Percentiles rank a stretch among this genome's conserved stretches.
phyloP scores from a whole-genome alignment of 2,797 vertebrate species.

The Loriculus beryllinus region DNA sequence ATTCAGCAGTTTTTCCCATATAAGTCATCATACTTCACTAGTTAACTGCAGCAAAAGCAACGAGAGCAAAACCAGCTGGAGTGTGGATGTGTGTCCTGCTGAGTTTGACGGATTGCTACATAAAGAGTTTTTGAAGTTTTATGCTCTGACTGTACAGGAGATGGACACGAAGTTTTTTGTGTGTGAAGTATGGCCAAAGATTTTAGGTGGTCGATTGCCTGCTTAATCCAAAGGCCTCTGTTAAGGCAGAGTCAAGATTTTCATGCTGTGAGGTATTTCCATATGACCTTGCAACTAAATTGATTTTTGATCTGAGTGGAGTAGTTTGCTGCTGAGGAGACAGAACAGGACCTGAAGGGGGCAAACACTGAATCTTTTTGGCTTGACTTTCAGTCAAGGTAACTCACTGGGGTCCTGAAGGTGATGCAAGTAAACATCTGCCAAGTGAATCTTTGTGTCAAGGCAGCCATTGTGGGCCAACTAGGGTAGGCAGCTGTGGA shows the following conservation, averaged over 20 bases:
- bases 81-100: not conserved
- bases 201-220: conserved; percentile 46
- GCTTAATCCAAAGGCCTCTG: not conserved
- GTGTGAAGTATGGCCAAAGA: not conserved
- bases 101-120: conserved; percentile 33
- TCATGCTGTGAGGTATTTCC: conserved; percentile 19
- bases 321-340: conserved; percentile 56
- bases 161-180: conserved; percentile 16
- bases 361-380: conserved; percentile 57
- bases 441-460: conserved; percentile 49
- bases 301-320: conserved; percentile 41
- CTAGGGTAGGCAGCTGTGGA: not conserved
- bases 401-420: conserved; percentile 49
- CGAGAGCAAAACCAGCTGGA: not conserved
- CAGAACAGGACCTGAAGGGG: conserved; percentile 20
- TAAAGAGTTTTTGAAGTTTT: conserved; percentile 30
- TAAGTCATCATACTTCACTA: not conserved
- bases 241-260: conserved; percentile 16
- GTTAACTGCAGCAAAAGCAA: not conserved
- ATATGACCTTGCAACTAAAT: conserved; percentile 65
- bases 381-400: conserved; percentile 62
- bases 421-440: conserved; percentile 60
- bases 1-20: not conserved
- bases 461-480: conserved; percentile 29
- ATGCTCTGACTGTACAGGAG: not conserved